These are phyloP conservation scores for Cerastis leucographa DNA, from an alignment of 2,888 invertebrate genomes.

Conservation along the genomic window DNA sequence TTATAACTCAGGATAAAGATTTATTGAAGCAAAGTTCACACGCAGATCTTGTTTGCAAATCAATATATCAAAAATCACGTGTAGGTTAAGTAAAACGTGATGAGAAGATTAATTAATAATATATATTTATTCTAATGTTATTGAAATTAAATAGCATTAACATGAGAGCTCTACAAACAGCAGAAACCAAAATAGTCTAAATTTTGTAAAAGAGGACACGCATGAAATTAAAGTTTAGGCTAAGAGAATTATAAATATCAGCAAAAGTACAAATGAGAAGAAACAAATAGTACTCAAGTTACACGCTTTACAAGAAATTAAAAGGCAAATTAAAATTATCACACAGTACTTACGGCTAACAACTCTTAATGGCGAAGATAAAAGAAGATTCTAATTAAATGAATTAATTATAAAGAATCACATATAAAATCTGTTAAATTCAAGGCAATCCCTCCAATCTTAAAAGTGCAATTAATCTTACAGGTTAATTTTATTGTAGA, in stretches of 20 bases:
- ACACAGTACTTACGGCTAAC: slow-evolving; percentile 37
- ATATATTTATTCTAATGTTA: not conserved
- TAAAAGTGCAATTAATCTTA: slow-evolving; percentile 54
- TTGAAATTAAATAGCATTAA: not conserved
- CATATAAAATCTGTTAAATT: slow-evolving; percentile 39
- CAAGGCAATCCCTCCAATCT: slow-evolving; percentile 26
- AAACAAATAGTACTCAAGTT: slow-evolving; percentile 1
- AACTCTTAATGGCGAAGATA: slow-evolving; percentile 36
- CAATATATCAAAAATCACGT: not conserved
- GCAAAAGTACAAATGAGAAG: not conserved
- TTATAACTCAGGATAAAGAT: slow-evolving; percentile 14
- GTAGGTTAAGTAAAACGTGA: not conserved
- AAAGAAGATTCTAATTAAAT: slow-evolving; percentile 42
- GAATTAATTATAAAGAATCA: slow-evolving; percentile 32
- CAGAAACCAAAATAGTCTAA: not conserved
- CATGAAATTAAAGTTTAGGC: not conserved
- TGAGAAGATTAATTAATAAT: not conserved
- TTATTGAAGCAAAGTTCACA: slow-evolving; percentile 13
- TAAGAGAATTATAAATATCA: not conserved
- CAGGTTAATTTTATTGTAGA: slow-evolving; percentile 52
- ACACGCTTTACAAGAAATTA: slow-evolving; percentile 12
- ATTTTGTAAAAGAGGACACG: not conserved
- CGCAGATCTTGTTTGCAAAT: not conserved
- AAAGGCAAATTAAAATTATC: slow-evolving; percentile 36
- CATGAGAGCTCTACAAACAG: not conserved